Percentiles rank a stretch among this genome's conserved stretches.
phyloP scores from a whole-genome alignment of 2,888 invertebrate species.

The Germaria angustata region DNA sequence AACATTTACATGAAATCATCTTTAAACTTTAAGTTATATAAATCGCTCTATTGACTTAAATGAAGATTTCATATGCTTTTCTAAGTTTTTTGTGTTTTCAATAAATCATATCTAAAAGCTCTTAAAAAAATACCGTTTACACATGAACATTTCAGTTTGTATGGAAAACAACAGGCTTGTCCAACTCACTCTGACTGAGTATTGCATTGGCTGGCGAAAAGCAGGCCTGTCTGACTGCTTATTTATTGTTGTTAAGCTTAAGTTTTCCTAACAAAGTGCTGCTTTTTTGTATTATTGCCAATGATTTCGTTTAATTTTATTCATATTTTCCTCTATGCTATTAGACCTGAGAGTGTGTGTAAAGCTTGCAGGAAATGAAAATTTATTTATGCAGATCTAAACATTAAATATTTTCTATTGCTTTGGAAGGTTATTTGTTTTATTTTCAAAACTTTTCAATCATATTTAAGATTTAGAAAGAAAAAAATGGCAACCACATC shows the following conservation, averaged over 20 bases:
- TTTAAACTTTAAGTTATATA: too few relatives aligned
- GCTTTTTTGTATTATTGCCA: constrained; percentile 11
- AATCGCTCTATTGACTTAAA: too few relatives aligned
- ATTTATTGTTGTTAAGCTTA: constrained; percentile 20
- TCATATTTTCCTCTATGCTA: background rate
- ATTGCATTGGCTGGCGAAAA: constrained; percentile 2
- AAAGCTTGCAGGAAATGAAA: constrained; percentile 64
- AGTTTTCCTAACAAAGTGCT: background rate
- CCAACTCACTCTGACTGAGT: constrained; percentile 33
- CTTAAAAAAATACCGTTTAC: too few relatives aligned
- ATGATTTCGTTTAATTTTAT: background rate
- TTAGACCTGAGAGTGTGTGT: constrained; percentile 53
- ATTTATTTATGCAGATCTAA: constrained; percentile 64
- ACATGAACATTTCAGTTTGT: background rate
- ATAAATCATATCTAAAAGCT: too few relatives aligned
- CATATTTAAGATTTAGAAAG: background rate
- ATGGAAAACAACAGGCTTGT: constrained; percentile 19
- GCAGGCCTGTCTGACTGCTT: constrained; percentile 19
- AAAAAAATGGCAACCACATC: background rate
- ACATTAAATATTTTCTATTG: constrained; percentile 36
- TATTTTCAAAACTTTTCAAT: constrained; percentile 55
- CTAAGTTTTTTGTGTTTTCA: too few relatives aligned
- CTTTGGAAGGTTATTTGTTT: constrained; percentile 29
- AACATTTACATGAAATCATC: background rate
- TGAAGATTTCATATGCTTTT: too few relatives aligned